phyloP scores from a whole-genome alignment of 2,888 invertebrate species.

The Caenorhabditis parvicauda region DNA sequence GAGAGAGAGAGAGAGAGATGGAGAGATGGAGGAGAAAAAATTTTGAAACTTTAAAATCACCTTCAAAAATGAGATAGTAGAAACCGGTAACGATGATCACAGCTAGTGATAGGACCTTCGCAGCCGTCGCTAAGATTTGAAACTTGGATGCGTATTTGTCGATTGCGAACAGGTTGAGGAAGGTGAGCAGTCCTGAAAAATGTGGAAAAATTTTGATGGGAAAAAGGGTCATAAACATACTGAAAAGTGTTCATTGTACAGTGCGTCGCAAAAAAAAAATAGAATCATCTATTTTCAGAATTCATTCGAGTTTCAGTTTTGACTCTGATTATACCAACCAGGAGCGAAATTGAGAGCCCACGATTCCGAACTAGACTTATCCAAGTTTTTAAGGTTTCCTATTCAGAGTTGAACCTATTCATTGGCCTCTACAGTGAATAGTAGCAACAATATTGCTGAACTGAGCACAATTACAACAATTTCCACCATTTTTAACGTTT shows the following conservation, averaged over 20 bases:
- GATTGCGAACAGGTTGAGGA: conserved; percentile 43
- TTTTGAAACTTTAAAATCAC: conserved; percentile 10
- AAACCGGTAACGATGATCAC: conserved; percentile 45
- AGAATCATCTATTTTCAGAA: neutral
- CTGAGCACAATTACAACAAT: too few relatives aligned
- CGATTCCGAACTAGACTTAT: too few relatives aligned
- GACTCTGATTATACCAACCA: too few relatives aligned
- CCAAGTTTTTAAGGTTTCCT: too few relatives aligned
- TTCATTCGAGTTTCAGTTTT: too few relatives aligned
- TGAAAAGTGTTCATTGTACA: neutral
- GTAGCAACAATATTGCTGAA: conserved; percentile 7
- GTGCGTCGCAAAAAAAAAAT: neutral
- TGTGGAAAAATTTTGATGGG: neutral
- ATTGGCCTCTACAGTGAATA: neutral
- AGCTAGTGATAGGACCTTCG: conserved; percentile 40
- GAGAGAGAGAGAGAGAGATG: neutral
- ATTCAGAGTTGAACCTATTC: too few relatives aligned
- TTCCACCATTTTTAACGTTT: too few relatives aligned
- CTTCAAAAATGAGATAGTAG: conserved; percentile 38
- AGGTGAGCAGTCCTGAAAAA: conserved; percentile 39
- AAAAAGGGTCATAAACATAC: neutral
- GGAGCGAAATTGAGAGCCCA: too few relatives aligned
- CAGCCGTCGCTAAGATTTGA: conserved; percentile 42
- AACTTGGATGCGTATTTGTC: conserved; percentile 43
- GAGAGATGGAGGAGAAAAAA: too few relatives aligned